Base-by-base conservation (phyloP, 2,113 vertebrate genomes). In the Aramus guarauna region DNA sequence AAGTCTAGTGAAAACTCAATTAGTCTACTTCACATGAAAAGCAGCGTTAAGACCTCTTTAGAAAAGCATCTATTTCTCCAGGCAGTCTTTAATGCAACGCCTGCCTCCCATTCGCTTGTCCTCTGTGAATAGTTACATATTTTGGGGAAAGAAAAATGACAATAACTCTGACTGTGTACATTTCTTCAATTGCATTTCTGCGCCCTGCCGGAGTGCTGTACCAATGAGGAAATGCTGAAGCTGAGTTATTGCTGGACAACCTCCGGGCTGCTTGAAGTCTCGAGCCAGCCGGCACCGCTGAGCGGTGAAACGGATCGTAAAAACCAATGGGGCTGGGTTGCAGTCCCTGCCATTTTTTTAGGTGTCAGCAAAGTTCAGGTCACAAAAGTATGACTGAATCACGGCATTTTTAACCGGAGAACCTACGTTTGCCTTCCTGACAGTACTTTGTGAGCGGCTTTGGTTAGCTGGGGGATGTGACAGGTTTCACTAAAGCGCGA, bases 351-450 rank as follows among this genome's bases (percentile, higher is more conserved):
- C 2, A 69, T 59, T 66, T 91, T 93, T 95, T 89, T 76, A 91
- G 85, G 83, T 90, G 96, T 96, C 95, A 97, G 96, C 94, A 94
- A 94, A 96, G 97, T 93, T 93, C 85, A 92, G 85, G 79, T 93
- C 94, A 87, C 88, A 41, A 68, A 91, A 94, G 79, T 16, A 87
- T 52, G 85, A 83, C 64, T 24, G 88, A 92, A 91, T 78, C 79
- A 68, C 9, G 2, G 83, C 73, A n/a, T 64, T 86, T 94, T 82
- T 67, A 82, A 83, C 12, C 6, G 2, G 39, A 66, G 39, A 64
- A 60, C 32, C 47, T n/a, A 30, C 3, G 6, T 23, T 18, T 50
- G 53, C 45, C 59, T 3, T 84, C 68, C 83, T 75, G 83, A 84
- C 39, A 52, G 69, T 12, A 73, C 68, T 62, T 13, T 52, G 87